A percentile compares a stretch with the other conserved stretches of the same genome.
Evolutionary conservation across 2,113 vertebrate species (phyloP).

Genomic region (Peromyscus californicus): DNA sequence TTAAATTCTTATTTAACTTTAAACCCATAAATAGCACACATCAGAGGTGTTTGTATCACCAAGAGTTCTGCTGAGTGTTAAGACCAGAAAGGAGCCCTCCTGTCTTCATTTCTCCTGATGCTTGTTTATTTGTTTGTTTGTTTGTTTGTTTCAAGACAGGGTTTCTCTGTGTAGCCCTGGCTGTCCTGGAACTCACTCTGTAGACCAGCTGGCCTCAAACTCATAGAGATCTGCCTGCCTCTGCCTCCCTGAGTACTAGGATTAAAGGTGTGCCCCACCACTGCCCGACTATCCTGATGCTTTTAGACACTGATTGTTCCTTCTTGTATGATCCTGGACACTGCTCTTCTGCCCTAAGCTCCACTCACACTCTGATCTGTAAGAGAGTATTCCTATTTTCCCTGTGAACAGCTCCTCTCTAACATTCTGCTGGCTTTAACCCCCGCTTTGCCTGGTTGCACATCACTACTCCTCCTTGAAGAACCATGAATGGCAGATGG

Average conservation of each 20-base stretch:
- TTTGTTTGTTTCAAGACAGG: background rate
- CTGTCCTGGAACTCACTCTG: background rate
- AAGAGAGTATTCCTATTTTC: background rate
- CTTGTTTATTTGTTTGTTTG: background rate
- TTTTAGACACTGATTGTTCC: background rate
- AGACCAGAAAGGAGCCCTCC: background rate
- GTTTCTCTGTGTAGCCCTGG: background rate
- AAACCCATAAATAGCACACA: background rate
- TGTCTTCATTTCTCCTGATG: background rate
- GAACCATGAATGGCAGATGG: constrained; percentile 66
- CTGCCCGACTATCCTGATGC: background rate
- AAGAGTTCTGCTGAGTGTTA: background rate
- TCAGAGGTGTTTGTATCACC: background rate
- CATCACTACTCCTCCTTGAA: background rate
- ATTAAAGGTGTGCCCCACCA: background rate
- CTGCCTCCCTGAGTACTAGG: background rate
- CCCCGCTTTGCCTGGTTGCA: constrained; percentile 10
- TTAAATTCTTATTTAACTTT: background rate
- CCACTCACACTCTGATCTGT: background rate
- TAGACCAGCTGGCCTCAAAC: background rate
- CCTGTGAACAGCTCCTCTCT: background rate
- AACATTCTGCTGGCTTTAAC: background rate
- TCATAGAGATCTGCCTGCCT: background rate
- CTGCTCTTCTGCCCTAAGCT: background rate
- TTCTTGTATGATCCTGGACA: rapidly evolving